Evolutionary conservation across 2,113 vertebrate species (phyloP), one percentile per base, ranked within the genome.

Genomic region (Cnemophilus loriae): DNA sequence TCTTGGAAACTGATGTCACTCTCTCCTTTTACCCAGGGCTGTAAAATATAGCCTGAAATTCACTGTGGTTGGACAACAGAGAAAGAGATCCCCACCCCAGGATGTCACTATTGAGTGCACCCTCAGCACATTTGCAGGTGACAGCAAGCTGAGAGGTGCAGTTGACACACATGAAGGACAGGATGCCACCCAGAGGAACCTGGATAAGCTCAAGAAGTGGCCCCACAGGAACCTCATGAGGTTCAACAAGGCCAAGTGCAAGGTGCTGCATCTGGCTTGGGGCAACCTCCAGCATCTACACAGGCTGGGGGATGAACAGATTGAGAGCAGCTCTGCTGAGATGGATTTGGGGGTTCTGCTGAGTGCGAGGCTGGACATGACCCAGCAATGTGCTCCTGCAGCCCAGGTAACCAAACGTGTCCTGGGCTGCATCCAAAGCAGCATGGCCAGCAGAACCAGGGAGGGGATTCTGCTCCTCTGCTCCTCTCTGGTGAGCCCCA

Each of bases 261-360:
- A 39, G 28, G 37, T 46, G 37, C 73, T 77, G 53, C 27, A 15
- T 37, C 22, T 37, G 33, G 39, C 4, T 7, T 60, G 46, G 39
- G 13, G 47, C 22, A 78, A 6, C 9, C 18, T 3, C 18, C 13
- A 7, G 22, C 7, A 60, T 7, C 39, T 3, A 28, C 10, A 60
- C 15, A 53, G 33, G 23, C 33, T 23, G 33, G 11, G 11, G 23
- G 6, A 46, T 39, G 46, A 44, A n/a, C 1, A 6, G 33, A 60
- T 5, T 0, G 3, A 60, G 28, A 53, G 22, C 55, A 78, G 64
- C 3, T 33, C 39, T 69, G 12, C 3, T 0, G 0, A 53, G 20
- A 69, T 44, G 53, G 3, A 28, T 4, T 28, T 28, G 23, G 18
- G 52, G 13, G 3, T 69, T 23, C 23, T 60, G 53, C 39, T 18